These are phyloP conservation scores for Madoqua kirkii DNA, from an alignment of 2,113 vertebrate genomes.

Conservation along the genomic window DNA sequence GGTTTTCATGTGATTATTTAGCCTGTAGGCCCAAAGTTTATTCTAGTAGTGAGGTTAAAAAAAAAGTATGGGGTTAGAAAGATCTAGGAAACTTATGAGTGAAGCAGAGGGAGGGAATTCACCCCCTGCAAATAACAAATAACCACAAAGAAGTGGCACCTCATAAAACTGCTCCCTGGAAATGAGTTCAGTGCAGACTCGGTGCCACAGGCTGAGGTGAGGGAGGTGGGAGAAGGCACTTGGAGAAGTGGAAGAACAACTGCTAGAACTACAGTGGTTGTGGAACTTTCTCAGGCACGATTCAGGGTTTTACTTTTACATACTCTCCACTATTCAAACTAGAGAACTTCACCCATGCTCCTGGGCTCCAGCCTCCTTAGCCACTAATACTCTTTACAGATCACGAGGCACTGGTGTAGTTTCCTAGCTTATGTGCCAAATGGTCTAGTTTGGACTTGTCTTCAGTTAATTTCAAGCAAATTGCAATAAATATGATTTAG, in stretches of 20 bases:
- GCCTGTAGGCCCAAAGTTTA: neutral
- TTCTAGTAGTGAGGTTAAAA: neutral
- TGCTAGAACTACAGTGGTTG: neutral
- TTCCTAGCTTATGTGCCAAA: neutral
- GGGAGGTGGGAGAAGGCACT: neutral
- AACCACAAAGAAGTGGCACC: neutral
- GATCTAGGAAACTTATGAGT: neutral
- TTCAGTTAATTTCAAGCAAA: conserved; percentile 3
- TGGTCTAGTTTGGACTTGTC: neutral
- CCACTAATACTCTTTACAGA: neutral
- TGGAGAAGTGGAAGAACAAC: neutral
- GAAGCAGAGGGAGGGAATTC: neutral
- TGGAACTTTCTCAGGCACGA: neutral
- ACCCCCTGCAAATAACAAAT: neutral
- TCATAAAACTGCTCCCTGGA: neutral
- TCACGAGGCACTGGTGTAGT: too few species aligned
- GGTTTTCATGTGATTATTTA: neutral
- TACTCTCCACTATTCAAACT: neutral
- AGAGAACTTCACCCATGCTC: neutral
- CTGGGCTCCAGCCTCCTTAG: neutral
- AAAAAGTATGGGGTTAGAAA: neutral
- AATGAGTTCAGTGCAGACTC: neutral
- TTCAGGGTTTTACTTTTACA: neutral
- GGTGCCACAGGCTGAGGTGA: neutral
- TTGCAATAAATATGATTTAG: neutral